phyloP scores from a whole-genome alignment of 2,113 vertebrate species.

The Ranitomeya variabilis region DNA sequence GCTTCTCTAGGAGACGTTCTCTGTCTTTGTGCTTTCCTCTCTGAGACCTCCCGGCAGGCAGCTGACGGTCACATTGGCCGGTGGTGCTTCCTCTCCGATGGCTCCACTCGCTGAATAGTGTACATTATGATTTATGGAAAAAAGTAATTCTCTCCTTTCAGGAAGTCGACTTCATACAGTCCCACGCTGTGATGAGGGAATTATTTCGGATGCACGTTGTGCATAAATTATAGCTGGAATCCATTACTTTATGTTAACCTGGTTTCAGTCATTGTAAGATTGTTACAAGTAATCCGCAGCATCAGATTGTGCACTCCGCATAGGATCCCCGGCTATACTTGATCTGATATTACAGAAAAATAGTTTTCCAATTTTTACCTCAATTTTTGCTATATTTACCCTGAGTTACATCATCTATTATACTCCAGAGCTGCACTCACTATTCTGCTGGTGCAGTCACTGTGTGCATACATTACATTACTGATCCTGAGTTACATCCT shows the following conservation, averaged over 20 bases:
- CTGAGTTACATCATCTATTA: no score
- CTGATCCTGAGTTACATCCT: no score
- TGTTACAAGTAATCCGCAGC: not conserved
- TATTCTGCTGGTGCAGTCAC: no score
- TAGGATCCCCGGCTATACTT: no score
- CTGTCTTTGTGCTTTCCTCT: not conserved
- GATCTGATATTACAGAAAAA: no score
- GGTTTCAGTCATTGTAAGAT: not conserved
- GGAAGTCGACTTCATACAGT: not conserved
- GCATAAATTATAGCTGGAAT: not conserved
- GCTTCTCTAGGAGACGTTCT: conserved; percentile 4
- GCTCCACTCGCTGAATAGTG: conserved; percentile 6
- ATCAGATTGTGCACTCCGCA: not conserved
- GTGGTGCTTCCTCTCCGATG: not conserved
- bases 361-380: no score
- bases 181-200: conserved; percentile 31
- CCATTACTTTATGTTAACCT: not conserved
- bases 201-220: not conserved
- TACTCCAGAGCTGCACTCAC: no score
- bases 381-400: no score
- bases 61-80: conserved; percentile 28
- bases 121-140: conserved; percentile 40
- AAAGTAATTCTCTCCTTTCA: conserved; percentile 8
- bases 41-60: conserved; percentile 31
- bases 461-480: no score